phyloP scores from a whole-genome alignment of 2,888 invertebrate genomes.

The Pseudococcus longispinus region DNA sequence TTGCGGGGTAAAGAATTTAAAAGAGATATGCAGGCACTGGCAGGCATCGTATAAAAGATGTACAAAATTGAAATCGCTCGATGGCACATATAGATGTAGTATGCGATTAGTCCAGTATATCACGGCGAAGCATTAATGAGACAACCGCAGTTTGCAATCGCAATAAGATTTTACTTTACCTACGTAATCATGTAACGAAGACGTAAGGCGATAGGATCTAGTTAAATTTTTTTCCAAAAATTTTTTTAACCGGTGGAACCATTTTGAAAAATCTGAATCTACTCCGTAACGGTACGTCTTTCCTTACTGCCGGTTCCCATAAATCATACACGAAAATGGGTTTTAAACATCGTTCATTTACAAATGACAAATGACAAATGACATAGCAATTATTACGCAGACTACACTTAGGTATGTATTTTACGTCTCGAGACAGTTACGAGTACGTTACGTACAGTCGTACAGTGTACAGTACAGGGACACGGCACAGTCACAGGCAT shows the following conservation, averaged over 20 bases:
- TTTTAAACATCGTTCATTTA: not conserved
- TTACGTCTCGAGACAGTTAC: too few species aligned
- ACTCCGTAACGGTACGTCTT: slow-evolving; percentile 94
- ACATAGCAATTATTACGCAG: too few species aligned
- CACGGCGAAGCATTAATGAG: slow-evolving; percentile 51
- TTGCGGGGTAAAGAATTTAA: too few species aligned
- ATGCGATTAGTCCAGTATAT: slow-evolving; percentile 19
- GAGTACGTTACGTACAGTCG: too few species aligned
- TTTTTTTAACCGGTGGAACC: slow-evolving; percentile 57
- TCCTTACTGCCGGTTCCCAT: slow-evolving; percentile 74
- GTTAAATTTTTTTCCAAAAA: slow-evolving; percentile 54
- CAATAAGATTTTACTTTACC: slow-evolving; percentile 39
- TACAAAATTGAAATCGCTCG: not conserved
- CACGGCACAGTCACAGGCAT: too few species aligned
- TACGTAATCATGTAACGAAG: slow-evolving; percentile 36
- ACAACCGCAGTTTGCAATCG: slow-evolving; percentile 27
- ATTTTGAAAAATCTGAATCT: slow-evolving; percentile 91
- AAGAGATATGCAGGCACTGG: too few species aligned
- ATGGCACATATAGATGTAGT: not conserved
- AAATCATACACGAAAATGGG: slow-evolving; percentile 38
- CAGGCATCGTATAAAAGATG: not conserved
- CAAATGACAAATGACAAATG: too few species aligned
- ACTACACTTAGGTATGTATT: too few species aligned
- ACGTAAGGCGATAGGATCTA: slow-evolving; percentile 36
- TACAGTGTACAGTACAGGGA: too few species aligned